Base-by-base conservation (phyloP, 2,113 vertebrate genomes). In the Alosa alosa region DNA sequence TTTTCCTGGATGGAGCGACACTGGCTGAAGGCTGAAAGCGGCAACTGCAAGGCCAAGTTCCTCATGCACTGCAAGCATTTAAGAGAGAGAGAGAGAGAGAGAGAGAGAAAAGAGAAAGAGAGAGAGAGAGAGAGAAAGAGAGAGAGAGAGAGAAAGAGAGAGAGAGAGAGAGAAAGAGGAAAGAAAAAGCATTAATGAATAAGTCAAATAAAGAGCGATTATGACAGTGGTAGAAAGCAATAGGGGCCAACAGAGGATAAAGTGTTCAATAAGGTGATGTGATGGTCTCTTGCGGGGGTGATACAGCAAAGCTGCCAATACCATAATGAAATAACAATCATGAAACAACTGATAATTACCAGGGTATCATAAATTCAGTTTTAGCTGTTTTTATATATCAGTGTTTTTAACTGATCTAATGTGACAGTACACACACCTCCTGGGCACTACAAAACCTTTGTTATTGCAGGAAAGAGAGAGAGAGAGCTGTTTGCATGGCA, bases 1-100 rank as follows among this genome's bases (percentile, higher is more conserved):
- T 99, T 94, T 91, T 96, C 91, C 94, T 22, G 91, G 93, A 87
- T 88, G 90, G 91, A 89, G 92, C 81, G 84, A 90, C 92, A 88
- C 88, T 89, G 92, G 91, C 89, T 91, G 91, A 93, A 85, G 90
- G 86, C 91, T 90, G 90, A 90, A 92, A 84, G 91, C 92, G 91
- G 94, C 89, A 90, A 93, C 90, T 91, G 93, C 85, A 87, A 89
- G 90, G 89, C 87, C 89, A 92, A 93, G 88, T 92, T 95, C 93
- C 92, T 95, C 92, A 94, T 92, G 92, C 93, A 93, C 95, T 96
- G 92, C 11, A 92, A 7, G 6, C 55, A 60, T 20, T 2, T 85
- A 50, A 86, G 15, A 68, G 47, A 86, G 15, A 84, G 22, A n/a
- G 55, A 64, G 57, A 86, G 82, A 87, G 31, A 81, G n/a, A 22